Evolutionary conservation across 2,113 vertebrate genomes (phyloP), one percentile per base, ranked within the genome.

Genomic region (Forbesichthys papilliferus): DNA sequence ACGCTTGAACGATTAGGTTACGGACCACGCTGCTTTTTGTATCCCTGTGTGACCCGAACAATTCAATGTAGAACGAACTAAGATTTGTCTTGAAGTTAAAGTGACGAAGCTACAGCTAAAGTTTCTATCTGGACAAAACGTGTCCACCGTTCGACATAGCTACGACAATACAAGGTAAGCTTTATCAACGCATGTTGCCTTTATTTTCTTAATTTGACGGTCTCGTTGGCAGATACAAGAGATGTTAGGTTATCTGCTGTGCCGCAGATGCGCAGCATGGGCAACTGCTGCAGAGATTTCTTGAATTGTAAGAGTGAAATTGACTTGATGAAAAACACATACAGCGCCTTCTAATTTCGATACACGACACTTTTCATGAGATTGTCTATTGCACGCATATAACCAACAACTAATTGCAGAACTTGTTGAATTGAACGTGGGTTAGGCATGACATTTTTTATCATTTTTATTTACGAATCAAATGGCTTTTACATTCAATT

Each of bases 91-190:
- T 13, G 3, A 11, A 54, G 52, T 42, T 9, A 6, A 27, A 27
- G 12, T 36, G 9, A 34, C 48, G 58, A 76, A 76, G 49, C 16
- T 55, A 9, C 16, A 7, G 13, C 14, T 70, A 73, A 68, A 79
- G 58, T 87, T 87, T 82, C 64, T 57, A 53, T 80, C 73, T 78
- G 85, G 86, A 89, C 76, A 68, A 46, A 66, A 71, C 83, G 66
- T 75, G 63, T 67, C 79, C 71, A 61, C 78, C 77, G 78, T 87
- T 86, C 87, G 74, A 68, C 76, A 73, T 55, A 78, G 57, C 82
- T 54, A 61, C 73, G 64, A 73, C 82, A 83, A 81, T 42, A 87
- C 79, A 68, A 89, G 89, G 89, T 90, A 86, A 87, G 86, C 34
- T 6, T 48, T 7, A 36, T 61, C 4, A 54, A 36, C 55, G 57